Percentiles rank a stretch among this genome's conserved stretches.
Conservation (phyloP, 1,140 invertebrate genomes). For the Dinoponera quadriceps region DNA sequence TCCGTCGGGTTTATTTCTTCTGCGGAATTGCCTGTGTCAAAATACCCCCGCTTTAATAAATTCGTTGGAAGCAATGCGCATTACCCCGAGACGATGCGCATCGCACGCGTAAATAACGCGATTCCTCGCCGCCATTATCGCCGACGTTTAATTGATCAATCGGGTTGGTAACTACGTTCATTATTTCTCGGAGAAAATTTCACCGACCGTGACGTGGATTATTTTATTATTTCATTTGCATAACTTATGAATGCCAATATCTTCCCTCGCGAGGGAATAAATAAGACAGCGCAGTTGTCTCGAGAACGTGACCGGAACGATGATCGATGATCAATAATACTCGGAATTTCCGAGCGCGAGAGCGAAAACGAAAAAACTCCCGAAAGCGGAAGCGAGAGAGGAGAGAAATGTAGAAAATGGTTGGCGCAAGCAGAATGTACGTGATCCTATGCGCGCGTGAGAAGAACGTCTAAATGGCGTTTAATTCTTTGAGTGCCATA, state of each 20-base stretch:
- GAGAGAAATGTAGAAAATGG: constrained; percentile 37
- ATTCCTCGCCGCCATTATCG: background rate
- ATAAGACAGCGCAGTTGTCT: constrained; percentile 18
- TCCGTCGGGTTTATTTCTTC: constrained; percentile 54
- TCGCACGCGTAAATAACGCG: background rate
- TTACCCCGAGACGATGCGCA: constrained; percentile 8
- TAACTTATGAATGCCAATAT: constrained; percentile 17
- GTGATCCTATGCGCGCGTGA: constrained; percentile 16
- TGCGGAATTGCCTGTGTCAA: constrained; percentile 48
- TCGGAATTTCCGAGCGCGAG: constrained; percentile 20
- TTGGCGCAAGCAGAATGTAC: constrained; percentile 43
- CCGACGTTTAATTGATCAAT: background rate
- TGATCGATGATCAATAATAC: constrained; percentile 56
- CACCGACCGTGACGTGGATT: background rate
- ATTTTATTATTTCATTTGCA: background rate
- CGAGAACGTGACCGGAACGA: constrained; percentile 3
- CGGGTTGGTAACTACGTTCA: background rate
- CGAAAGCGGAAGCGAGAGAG: constrained; percentile 10
- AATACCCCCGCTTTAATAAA: constrained; percentile 53
- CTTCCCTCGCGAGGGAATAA: constrained; percentile 4
- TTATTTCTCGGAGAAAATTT: background rate
- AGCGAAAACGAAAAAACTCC: constrained; percentile 51
- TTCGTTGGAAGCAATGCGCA: constrained; percentile 28
- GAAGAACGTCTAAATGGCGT: constrained; percentile 17
- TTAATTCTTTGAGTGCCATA: constrained; percentile 6